Percentiles rank a stretch among this genome's conserved stretches.
These are phyloP conservation scores for Physeter macrocephalus DNA, from an alignment of 2,113 vertebrate species.

Conservation along the genomic window DNA sequence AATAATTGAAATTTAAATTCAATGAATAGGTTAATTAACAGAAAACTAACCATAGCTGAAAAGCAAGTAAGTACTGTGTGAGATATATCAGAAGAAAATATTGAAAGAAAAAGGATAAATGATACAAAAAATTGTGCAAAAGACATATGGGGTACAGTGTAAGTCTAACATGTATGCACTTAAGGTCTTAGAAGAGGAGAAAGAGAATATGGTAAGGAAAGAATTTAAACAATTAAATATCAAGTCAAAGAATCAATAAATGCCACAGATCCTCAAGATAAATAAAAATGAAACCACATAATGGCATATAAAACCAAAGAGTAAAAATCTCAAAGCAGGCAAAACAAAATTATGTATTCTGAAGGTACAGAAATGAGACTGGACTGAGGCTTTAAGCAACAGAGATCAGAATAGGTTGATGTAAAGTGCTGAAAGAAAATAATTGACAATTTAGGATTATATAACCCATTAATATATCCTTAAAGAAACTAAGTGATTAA, in stretches of 20 bases:
- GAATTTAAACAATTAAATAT: neutral
- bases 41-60: neutral
- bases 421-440: neutral
- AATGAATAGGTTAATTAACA: neutral
- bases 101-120: neutral
- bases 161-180: neutral
- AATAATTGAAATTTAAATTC: neutral
- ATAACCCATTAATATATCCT: neutral
- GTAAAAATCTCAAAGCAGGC: neutral
- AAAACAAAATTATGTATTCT: neutral
- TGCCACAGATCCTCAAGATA: neutral
- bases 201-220: neutral
- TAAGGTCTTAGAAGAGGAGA: neutral
- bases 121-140: neutral
- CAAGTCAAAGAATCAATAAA: neutral
- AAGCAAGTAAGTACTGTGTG: neutral
- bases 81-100: neutral
- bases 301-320: neutral
- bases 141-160: neutral
- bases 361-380: neutral
- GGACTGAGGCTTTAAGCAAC: neutral
- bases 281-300: neutral
- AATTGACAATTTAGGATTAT: neutral
- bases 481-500: neutral
- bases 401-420: neutral